Evolutionary conservation across 2,888 invertebrate genomes (phyloP).

Genomic region (Chrysolina oricalcia): DNA sequence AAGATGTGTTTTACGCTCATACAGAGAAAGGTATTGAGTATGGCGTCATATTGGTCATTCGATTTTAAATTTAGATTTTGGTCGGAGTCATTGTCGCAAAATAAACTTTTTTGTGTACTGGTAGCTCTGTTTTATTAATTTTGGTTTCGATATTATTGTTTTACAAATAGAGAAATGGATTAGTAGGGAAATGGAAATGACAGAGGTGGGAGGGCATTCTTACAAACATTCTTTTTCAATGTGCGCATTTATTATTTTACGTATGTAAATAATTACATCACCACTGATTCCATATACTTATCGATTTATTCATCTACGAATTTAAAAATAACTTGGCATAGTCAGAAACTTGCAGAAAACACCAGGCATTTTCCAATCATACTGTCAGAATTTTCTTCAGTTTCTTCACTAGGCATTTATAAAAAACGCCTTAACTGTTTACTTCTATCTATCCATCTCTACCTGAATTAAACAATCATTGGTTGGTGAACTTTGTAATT

Average conservation of each 20-base stretch:
- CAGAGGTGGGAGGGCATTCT: background rate
- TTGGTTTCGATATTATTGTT: background rate
- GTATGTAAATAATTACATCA: slow-evolving; percentile 55
- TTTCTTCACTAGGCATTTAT: too few species aligned
- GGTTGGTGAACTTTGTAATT: slow-evolving; percentile 16
- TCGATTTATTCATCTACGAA: slow-evolving; percentile 36
- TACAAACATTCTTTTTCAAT: slow-evolving; percentile 37
- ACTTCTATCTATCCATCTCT: too few species aligned
- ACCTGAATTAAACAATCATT: too few species aligned
- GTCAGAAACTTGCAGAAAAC: background rate
- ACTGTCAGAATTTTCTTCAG: background rate
- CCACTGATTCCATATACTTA: slow-evolving; percentile 31
- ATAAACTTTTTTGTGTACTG: slow-evolving; percentile 28
- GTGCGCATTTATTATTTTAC: slow-evolving; percentile 50
- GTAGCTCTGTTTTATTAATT: background rate
- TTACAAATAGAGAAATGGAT: slow-evolving; percentile 3
- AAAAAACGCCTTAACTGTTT: too few species aligned
- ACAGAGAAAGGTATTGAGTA: slow-evolving; percentile 72
- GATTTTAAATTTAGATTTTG: slow-evolving; percentile 69
- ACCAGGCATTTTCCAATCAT: background rate
- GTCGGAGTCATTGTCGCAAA: slow-evolving; percentile 34
- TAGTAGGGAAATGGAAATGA: slow-evolving; percentile 33
- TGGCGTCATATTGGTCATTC: slow-evolving; percentile 71
- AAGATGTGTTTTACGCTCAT: slow-evolving; percentile 64
- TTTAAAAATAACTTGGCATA: slow-evolving; percentile 26